Base-by-base conservation (phyloP, 2,888 invertebrate species). In the Escarpia spicata region DNA sequence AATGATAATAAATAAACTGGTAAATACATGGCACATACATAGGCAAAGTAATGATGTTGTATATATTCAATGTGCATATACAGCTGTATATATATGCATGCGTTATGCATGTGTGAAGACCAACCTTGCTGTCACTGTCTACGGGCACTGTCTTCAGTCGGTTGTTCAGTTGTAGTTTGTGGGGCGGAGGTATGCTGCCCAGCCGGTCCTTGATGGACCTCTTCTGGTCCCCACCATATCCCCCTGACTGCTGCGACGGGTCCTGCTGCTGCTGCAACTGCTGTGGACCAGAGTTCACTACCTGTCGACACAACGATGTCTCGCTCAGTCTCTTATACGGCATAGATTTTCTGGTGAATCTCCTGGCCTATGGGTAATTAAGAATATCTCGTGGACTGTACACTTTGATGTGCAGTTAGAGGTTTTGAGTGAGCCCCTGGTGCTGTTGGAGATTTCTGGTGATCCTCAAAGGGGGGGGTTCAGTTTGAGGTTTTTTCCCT, bases 171-270 rank as follows among this genome's bases (percentile, higher is more conserved):
- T 94, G 94, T 92, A 95, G 92, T 93, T 95, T 95, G 92, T 95
- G 94, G 31, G 95, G 93, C 1, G 95, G 95, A 0, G 95, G 95
- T 44, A 95, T 95, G 37, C 94, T 93, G 3, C 97, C 97, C 91
- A 97, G 96, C n/a, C 97, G 96, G 90, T 97, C 97, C 95, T 97
- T 97, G n/a, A 97, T 96, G 44, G 97, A 92, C n/a, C 15, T 19
- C 37, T 90, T 75, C 12, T 89, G n/a, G 9, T 90, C 91, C 8
- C 37, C 91, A 26, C 19, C 75, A 26, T 75, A 75, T n/a, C 75
- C 75, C 75, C 26, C 75, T 26, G 75, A 26, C 75, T 26, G 75
- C 15, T 2, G 92, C 10, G 37, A 43, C 60, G 26, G 89, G 43
- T 44, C 90, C 52, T 45, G 43, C 90, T 52, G 92, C 58, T 90